Percentiles rank a stretch among this genome's conserved stretches.
Evolutionary conservation across 1,140 invertebrate genomes (phyloP).

Genomic region (Pectinophora gossypiella): DNA sequence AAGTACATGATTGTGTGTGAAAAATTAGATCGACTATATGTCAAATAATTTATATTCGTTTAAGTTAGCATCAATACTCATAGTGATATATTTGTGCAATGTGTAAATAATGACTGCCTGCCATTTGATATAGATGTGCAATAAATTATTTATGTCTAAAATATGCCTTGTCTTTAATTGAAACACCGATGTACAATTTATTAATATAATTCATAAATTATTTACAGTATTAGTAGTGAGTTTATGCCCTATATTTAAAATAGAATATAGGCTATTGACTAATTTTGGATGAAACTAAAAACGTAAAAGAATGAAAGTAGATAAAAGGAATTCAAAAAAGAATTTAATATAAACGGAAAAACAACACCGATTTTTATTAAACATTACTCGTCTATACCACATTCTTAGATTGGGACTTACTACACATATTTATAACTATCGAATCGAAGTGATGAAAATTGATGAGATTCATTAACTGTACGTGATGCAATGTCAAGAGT

Average conservation of each 20-base stretch:
- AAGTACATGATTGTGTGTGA: constrained; percentile 11
- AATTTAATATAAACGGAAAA: too few relatives aligned
- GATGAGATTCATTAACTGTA: constrained; percentile 23
- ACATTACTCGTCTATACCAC: constrained; percentile 16
- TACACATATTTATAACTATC: constrained; percentile 21
- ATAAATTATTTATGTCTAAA: constrained; percentile 30
- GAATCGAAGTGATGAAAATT: constrained; percentile 18
- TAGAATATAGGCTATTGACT: too few relatives aligned
- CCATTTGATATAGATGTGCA: constrained; percentile 28
- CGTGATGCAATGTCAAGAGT: background rate
- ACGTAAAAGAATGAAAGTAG: too few relatives aligned
- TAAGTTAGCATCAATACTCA: constrained; percentile 14
- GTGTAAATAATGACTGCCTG: constrained; percentile 18
- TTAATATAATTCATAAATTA: constrained; percentile 37
- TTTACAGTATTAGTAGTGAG: constrained; percentile 56
- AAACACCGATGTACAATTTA: constrained; percentile 27
- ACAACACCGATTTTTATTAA: too few relatives aligned
- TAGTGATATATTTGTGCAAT: constrained; percentile 22
- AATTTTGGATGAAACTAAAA: too few relatives aligned
- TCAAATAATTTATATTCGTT: constrained; percentile 1
- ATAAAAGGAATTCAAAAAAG: too few relatives aligned
- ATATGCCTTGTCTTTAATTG: constrained; percentile 26
- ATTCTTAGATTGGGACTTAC: constrained; percentile 55
- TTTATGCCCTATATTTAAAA: too few relatives aligned
- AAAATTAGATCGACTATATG: background rate